phyloP scores from a whole-genome alignment of 1,140 invertebrate genomes.

The Thrips palmi region DNA sequence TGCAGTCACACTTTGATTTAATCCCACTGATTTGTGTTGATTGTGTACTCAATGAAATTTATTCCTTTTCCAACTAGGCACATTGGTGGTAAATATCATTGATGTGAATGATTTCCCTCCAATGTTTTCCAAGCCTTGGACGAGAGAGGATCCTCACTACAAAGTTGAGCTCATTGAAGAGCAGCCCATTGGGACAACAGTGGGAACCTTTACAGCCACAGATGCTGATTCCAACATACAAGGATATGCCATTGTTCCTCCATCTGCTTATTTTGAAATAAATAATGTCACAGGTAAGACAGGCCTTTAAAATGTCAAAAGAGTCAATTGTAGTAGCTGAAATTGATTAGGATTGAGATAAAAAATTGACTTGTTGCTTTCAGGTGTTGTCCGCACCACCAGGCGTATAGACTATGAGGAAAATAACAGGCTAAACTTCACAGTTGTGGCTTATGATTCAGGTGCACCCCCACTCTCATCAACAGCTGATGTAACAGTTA shows the following conservation, averaged over 20 bases:
- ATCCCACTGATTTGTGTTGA: neutral
- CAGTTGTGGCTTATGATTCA: conserved; percentile 60
- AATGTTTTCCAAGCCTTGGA: conserved; percentile 50
- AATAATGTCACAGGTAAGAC: conserved; percentile 46
- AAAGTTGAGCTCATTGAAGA: conserved; percentile 60
- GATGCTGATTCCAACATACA: conserved; percentile 70
- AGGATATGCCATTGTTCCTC: conserved; percentile 48
- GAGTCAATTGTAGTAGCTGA: neutral
- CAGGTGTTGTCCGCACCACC: conserved; percentile 59
- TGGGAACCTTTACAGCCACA: conserved; percentile 59
- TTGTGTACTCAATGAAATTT: neutral
- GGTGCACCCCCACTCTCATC: conserved; percentile 64
- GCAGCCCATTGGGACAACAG: conserved; percentile 57
- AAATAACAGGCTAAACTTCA: conserved; percentile 54
- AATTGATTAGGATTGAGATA: neutral
- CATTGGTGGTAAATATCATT: conserved; percentile 67
- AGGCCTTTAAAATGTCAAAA: conserved; percentile 4
- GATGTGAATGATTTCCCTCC: conserved; percentile 54
- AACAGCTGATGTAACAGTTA: conserved; percentile 50
- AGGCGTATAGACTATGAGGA: conserved; percentile 69
- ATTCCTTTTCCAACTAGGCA: conserved; percentile 32
- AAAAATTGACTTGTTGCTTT: conserved; percentile 7
- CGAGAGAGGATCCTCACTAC: conserved; percentile 43
- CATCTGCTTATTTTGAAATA: conserved; percentile 56
- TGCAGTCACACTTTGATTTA: neutral